phyloP scores from a whole-genome alignment of 2,888 invertebrate genomes.

The Cantharis lateralis region DNA sequence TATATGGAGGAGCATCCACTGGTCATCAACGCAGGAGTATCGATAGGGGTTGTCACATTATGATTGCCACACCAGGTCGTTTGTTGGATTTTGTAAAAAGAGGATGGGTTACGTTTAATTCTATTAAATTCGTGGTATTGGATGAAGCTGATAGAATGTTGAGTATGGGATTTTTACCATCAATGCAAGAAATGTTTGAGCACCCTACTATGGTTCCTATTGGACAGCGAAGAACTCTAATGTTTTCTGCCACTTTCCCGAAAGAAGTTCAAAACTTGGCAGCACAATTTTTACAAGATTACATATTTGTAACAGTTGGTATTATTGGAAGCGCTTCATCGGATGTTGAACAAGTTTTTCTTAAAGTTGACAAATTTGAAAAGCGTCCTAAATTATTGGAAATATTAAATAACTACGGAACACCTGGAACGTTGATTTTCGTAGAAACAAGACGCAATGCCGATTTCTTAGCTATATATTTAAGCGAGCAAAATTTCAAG shows the following conservation, averaged over 20 bases:
- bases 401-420: conserved; percentile 58
- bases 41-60: conserved; percentile 68
- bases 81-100: conserved; percentile 67
- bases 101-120: conserved; percentile 61
- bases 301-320: conserved; percentile 87
- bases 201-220: conserved; percentile 65
- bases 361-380: conserved; percentile 69
- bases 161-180: conserved; percentile 71
- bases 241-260: conserved; percentile 82
- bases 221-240: conserved; percentile 65
- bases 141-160: conserved; percentile 85
- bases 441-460: conserved; percentile 89
- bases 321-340: conserved; percentile 90
- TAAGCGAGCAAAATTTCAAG: conserved; percentile 76
- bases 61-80: conserved; percentile 76
- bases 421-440: conserved; percentile 76
- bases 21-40: conserved; percentile 66
- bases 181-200: conserved; percentile 64
- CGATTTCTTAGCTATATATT: conserved; percentile 83
- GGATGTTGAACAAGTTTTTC: conserved; percentile 84
- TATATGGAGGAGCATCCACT: conserved; percentile 87
- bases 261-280: conserved; percentile 78
- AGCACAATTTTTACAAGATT: conserved; percentile 74
- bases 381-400: conserved; percentile 77
- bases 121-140: conserved; percentile 69